These are phyloP conservation scores for Trichonephila clavata DNA, from an alignment of 1,140 invertebrate species.

Conservation along the genomic window DNA sequence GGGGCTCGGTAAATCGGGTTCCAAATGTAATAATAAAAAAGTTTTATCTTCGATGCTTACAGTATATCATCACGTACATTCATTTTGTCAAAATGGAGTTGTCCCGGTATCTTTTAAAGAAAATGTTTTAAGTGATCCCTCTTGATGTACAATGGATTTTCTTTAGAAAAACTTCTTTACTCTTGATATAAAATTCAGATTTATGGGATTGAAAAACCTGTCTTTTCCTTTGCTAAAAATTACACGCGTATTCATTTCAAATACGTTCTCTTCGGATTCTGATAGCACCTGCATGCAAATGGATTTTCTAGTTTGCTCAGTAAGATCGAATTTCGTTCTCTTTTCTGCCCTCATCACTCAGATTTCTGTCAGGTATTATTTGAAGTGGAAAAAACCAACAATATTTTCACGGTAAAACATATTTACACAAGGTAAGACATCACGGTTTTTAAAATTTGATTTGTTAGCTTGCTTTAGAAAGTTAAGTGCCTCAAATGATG, in stretches of 20 bases:
- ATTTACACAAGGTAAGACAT: no score
- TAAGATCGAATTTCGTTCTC: slow-evolving; percentile 1
- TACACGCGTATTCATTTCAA: neutral
- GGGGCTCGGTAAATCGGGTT: no score
- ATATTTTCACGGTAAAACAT: neutral
- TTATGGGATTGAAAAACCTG: no score
- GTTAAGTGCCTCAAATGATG: neutral
- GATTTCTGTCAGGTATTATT: neutral
- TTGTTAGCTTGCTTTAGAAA: neutral
- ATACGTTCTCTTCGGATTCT: neutral
- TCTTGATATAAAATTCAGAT: no score
- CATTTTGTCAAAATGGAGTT: no score
- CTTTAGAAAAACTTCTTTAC: no score
- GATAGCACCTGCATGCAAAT: slow-evolving; percentile 17
- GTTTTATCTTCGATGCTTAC: no score
- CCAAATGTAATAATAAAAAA: no score
- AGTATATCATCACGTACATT: no score
- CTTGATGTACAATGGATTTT: no score
- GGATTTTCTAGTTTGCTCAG: slow-evolving; percentile 20
- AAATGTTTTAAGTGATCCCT: no score
- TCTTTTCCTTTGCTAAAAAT: neutral
- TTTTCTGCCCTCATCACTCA: neutral
- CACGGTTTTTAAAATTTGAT: neutral
- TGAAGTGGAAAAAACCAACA: neutral
- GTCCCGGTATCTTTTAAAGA: no score